Evolutionary conservation across 2,797 vertebrate species (phyloP).

Genomic region (Halcyon leucocephala): DNA sequence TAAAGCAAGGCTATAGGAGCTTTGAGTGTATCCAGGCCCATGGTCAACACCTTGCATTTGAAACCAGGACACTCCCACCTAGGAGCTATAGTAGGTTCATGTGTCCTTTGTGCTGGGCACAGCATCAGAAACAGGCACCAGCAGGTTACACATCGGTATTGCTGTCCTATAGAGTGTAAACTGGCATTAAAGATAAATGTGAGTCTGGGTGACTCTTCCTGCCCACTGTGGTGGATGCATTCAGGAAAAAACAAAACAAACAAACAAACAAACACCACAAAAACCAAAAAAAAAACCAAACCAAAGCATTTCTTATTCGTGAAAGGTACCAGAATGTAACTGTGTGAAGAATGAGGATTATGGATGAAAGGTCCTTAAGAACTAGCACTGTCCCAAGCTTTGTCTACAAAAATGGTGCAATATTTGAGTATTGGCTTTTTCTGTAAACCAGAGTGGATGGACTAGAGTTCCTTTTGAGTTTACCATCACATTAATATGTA

Average conservation of each 20-base stretch:
- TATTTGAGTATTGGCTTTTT: background rate
- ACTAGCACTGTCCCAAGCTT: background rate
- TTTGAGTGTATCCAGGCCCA: background rate
- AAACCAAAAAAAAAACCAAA: too few relatives aligned
- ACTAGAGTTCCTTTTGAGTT: background rate
- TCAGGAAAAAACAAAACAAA: too few relatives aligned
- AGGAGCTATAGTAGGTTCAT: background rate
- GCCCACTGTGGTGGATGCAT: background rate
- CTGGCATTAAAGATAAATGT: background rate
- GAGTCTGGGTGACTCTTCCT: background rate
- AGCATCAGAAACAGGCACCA: background rate
- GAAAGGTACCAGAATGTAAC: background rate
- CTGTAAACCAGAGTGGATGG: background rate
- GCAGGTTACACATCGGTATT: rapidly evolving
- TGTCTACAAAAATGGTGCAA: background rate
- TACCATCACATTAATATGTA: background rate
- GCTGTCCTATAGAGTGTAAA: background rate
- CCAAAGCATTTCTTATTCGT: background rate
- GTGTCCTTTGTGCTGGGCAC: background rate
- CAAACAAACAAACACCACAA: too few relatives aligned
- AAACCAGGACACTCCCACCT: background rate
- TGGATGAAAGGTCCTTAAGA: background rate
- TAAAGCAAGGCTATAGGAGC: background rate
- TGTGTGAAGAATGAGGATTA: background rate
- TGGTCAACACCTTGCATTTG: background rate